Evolutionary conservation across 2,888 invertebrate species (phyloP), one percentile per base, ranked within the genome.

Genomic region (Listrodromus nycthemerus): DNA sequence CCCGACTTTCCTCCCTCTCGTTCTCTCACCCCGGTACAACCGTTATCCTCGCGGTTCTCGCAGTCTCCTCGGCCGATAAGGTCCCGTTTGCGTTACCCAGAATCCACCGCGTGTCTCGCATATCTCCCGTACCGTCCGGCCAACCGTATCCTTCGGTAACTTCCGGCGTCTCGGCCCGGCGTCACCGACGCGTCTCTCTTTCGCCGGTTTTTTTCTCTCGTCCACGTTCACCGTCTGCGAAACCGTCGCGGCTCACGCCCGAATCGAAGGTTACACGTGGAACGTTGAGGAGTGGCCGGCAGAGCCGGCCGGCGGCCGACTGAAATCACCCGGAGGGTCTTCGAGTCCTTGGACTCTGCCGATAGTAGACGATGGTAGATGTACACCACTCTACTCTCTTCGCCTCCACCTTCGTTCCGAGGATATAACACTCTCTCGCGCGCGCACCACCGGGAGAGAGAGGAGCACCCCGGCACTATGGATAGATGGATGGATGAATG

Each of bases 281-380:
- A 13, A 41, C 41, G 41, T 61, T 73, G 82, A 85, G 84, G 88
- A 90, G 91, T 92, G 92, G 92, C 92, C 93, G 92, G 93, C 91
- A 89, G 89, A 89, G 92, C 93, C 93, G 93, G 93, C 93, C 93
- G 92, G 92, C 92, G 93, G 92, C 93, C 93, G 93, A 92, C 91
- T 91, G 92, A 92, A 91, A 91, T 92, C 91, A 91, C 91, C 90
- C 91, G 89, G 88, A 88, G 89, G 89, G 89, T 91, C 91, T 91
- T 92, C 87, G 91, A 91, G 90, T 92, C 92, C 92, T 92, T 91
- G 91, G 91, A 92, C 91, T 91, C 90, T 88, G 89, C 89, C 90
- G 91, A 91, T 91, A 84, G 84, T 84, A 90, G 85, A 90, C 91
- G 91, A 91, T 90, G 91, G 92, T 91, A 91, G 91, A 91, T 90